Evolutionary conservation across 2,888 invertebrate species (phyloP).

Genomic region (Xestia rhomboidea): DNA sequence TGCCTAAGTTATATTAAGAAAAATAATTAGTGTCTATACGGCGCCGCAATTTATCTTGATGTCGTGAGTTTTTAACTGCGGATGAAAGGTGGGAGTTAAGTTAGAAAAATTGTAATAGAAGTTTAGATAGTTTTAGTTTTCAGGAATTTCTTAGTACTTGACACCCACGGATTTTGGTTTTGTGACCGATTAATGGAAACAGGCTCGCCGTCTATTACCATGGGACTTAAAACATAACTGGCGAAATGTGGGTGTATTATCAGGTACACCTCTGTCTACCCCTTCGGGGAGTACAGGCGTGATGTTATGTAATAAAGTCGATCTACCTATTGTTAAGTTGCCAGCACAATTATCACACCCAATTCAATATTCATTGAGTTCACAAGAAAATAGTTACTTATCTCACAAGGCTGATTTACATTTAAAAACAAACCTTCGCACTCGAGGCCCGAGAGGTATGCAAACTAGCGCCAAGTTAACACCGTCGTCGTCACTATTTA

Average conservation of each 20-base stretch:
- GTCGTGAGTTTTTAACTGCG: background rate
- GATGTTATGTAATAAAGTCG: background rate
- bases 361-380: slow-evolving; percentile 33
- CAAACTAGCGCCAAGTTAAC: slow-evolving; percentile 45
- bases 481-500: slow-evolving; percentile 49
- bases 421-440: slow-evolving; percentile 46
- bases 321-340: background rate
- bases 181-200: background rate
- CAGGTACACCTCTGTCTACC: background rate
- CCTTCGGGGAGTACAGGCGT: background rate
- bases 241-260: background rate
- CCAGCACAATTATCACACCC: background rate
- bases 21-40: slow-evolving; percentile 27
- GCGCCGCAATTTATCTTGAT: slow-evolving; percentile 19
- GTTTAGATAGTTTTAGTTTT: background rate
- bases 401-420: slow-evolving; percentile 42
- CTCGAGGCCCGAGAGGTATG: slow-evolving; percentile 43
- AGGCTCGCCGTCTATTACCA: background rate
- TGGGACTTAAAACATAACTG: background rate
- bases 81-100: background rate
- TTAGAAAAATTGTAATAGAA: background rate
- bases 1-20: slow-evolving; percentile 38
- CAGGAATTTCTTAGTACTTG: background rate
- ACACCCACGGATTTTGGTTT: background rate
- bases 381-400: slow-evolving; percentile 33